Evolutionary conservation across 2,113 vertebrate genomes (phyloP).

Genomic region (Menidia beryllina): DNA sequence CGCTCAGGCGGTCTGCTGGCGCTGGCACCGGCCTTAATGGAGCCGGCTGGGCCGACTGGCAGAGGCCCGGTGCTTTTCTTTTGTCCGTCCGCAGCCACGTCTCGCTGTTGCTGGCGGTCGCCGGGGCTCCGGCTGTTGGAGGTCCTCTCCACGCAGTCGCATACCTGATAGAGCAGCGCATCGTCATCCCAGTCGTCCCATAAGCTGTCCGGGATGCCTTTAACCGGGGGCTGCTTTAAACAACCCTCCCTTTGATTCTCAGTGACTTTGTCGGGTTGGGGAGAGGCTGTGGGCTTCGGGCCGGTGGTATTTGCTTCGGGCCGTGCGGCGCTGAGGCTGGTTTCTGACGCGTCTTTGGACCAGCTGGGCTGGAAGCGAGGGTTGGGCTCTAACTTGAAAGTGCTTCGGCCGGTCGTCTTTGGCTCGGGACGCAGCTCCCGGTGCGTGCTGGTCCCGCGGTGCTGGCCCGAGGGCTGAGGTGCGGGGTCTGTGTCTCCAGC

Average conservation of each 20-base stretch:
- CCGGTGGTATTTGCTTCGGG: slow-evolving; percentile 10
- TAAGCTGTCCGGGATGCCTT: slow-evolving; percentile 58
- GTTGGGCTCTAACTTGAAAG: slow-evolving; percentile 57
- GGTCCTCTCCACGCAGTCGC: slow-evolving; percentile 89
- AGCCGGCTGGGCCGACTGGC: background rate
- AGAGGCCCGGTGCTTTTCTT: slow-evolving; percentile 27
- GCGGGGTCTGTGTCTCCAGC: slow-evolving; percentile 12
- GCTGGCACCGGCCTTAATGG: background rate
- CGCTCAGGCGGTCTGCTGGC: slow-evolving; percentile 21
- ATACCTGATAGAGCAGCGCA: slow-evolving; percentile 88
- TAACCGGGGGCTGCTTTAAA: slow-evolving; percentile 6
- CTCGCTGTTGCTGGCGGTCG: slow-evolving; percentile 11
- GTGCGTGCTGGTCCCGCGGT: slow-evolving; percentile 30
- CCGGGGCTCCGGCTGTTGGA: slow-evolving; percentile 77
- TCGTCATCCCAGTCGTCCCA: slow-evolving; percentile 89
- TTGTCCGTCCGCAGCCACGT: slow-evolving; percentile 6
- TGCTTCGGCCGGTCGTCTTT: slow-evolving; percentile 68
- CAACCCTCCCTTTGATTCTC: background rate
- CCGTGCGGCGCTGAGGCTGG: slow-evolving; percentile 8
- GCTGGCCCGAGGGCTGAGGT: slow-evolving; percentile 10
- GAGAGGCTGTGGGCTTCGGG: slow-evolving; percentile 12
- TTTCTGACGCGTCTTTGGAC: slow-evolving; percentile 21
- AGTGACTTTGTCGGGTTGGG: slow-evolving; percentile 9
- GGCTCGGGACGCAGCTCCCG: slow-evolving; percentile 62
- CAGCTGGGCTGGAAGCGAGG: slow-evolving; percentile 49